Evolutionary conservation across 2,113 vertebrate genomes (phyloP), one percentile per base, ranked within the genome.

Genomic region (Himantopus leucocephalus): DNA sequence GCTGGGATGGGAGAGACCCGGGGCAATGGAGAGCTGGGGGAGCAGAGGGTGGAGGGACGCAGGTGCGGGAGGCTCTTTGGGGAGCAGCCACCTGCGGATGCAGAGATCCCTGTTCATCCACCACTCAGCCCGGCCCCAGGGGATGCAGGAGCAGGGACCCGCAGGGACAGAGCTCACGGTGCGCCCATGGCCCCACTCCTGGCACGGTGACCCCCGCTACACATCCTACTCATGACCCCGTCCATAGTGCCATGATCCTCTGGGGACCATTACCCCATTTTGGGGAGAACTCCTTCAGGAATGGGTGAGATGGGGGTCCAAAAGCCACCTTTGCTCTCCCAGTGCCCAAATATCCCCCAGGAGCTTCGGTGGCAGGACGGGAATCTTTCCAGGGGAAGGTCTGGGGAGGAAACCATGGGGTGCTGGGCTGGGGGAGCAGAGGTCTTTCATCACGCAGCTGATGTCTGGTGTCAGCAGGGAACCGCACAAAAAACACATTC

Each of bases 391-490:
- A 84, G 68, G 21, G 48, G 27, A 71, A 64, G 47, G 27, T 78
- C 73, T 91, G 68, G 39, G 70, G 62, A 56, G 67, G 56, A 82
- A 90, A 75, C 52, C 15, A 0, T 58, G 48, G 76, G 53, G 45
- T 64, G 39, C 43, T 81, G 92, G 53, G 90, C 68, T 83, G 19
- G 34, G 72, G 47, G 74, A 95, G 84, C 85, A 96, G 85, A 95
- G 78, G 56, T 75, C 53, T 96, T 87, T 90, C 77, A 82, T 97
- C 88, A 66, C 4, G 3, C 34, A 95, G 84, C 23, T 27, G 41
- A 14, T 84, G 95, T 55, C 83, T 95, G 92, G 75, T 89, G 81
- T 95, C 95, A 93, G 92, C 93, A 86, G 94, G 96, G 85, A 94
- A 34, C 53, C 0, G 4, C 29, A 78, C 68, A 83, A 82, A 87